Evolutionary conservation across 1,140 invertebrate genomes (phyloP).

Genomic region (Andricus grossulariae): DNA sequence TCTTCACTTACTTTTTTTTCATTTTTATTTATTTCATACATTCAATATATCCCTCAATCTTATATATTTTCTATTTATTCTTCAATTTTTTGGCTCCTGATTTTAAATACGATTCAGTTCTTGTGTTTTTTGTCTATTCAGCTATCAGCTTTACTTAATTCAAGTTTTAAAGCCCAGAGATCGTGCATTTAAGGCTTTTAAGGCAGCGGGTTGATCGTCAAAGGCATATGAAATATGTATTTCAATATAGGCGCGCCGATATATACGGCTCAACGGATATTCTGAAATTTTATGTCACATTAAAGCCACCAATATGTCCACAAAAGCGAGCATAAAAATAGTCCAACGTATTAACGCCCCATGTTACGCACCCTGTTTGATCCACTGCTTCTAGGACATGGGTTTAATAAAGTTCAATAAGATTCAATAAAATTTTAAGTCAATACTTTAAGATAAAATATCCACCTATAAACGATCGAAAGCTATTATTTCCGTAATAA

Average conservation of each 20-base stretch:
- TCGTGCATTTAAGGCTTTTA: conserved; percentile 1
- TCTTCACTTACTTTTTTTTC: neutral
- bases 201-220: conserved; percentile 4
- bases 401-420: conserved; percentile 3
- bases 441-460: neutral
- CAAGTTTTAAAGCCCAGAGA: neutral
- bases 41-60: neutral
- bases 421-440: neutral
- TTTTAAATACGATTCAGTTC: too few relatives aligned
- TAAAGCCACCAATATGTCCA: conserved; percentile 13
- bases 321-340: conserved; percentile 9
- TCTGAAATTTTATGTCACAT: conserved; percentile 5
- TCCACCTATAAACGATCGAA: too few relatives aligned
- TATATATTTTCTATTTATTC: neutral
- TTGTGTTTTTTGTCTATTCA: neutral
- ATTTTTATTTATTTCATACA: neutral
- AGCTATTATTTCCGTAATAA: too few relatives aligned
- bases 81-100: too few relatives aligned
- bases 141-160: neutral
- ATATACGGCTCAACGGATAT: conserved; percentile 1
- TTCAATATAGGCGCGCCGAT: conserved; percentile 7
- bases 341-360: neutral
- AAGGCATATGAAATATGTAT: conserved; percentile 14
- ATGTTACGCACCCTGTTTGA: neutral
- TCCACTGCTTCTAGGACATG: neutral